Base-by-base conservation (phyloP, 1,140 invertebrate genomes). In the Hetaerina americana region DNA sequence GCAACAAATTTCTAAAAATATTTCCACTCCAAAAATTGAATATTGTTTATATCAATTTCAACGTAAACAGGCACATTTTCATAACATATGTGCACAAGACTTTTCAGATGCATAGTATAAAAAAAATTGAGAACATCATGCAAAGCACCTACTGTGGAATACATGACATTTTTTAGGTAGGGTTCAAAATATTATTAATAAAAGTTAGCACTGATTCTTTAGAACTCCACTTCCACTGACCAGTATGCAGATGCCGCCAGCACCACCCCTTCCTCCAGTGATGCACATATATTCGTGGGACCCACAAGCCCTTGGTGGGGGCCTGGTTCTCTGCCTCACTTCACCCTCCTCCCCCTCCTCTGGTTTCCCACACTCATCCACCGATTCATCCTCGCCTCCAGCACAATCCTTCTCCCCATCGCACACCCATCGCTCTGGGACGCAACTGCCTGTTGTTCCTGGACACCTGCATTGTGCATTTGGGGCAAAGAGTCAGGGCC, bases 331-430 rank as follows among this genome's bases (percentile, higher is more conserved):
- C 25, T 28, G 27, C 25, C 26, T 68, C 24, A 15, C 67, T 71
- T 85, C 40, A 18, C 40, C 40, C 22, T 18, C 84, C 75, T 84
- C 83, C 66, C 79, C 80, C 2, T 78, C 80, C 67, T 68, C 26
- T 68, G 15, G 15, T 10, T 68, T 24, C 2, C 27, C 67, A 28
- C 67, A 68, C 6, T 68, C 27, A 18, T 68, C 67, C 72, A 85
- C 40, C 15, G 40, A 57, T 12, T 57, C 84, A 75, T 84, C 83
- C 66, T 80, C 80, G 0, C 78, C 80, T 69, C 81, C 79, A 27
- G 74, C 74, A 76, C 94, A 96, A 77, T 96, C 93, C 70, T 87
- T 84, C 77, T 92, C 89, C 72, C 87, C 87, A 79, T 96, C 93
- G 78, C 94, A 96, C 66, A 87, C 84, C 87, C 89, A 94, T 22